These are phyloP conservation scores for Florisuga fusca DNA, from an alignment of 2,797 vertebrate genomes.

Conservation along the genomic window DNA sequence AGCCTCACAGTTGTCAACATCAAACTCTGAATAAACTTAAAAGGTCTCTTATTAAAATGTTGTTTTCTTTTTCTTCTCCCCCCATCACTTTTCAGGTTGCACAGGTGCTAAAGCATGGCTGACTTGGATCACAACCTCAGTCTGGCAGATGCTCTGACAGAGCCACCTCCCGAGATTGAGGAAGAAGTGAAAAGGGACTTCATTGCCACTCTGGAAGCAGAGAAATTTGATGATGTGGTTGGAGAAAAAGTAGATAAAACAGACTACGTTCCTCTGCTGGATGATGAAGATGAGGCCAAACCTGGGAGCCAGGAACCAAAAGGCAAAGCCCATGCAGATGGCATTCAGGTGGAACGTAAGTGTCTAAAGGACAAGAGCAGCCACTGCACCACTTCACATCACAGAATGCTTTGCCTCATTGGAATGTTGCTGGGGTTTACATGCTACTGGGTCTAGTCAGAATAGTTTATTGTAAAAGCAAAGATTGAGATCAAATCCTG, in stretches of 20 bases:
- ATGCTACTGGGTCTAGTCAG: background rate
- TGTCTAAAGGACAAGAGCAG: background rate
- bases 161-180: conserved; percentile 81
- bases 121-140: conserved; percentile 84
- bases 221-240: conserved; percentile 90
- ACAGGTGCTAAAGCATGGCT: conserved; percentile 74
- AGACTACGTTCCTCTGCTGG: conserved; percentile 91
- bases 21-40: rapidly evolving
- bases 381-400: rapidly evolving
- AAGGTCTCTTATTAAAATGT: rapidly evolving
- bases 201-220: conserved; percentile 89
- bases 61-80: background rate
- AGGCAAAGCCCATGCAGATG: conserved; percentile 59
- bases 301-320: conserved; percentile 71
- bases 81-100: background rate
- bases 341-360: conserved; percentile 71
- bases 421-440: rapidly evolving
- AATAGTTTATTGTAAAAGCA: rapidly evolving
- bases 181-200: conserved; percentile 91
- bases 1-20: rapidly evolving
- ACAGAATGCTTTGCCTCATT: rapidly evolving
- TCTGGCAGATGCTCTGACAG: conserved; percentile 91
- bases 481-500: rapidly evolving
- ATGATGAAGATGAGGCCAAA: conserved; percentile 78
- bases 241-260: conserved; percentile 93